Base-by-base conservation (phyloP, 2,888 invertebrate genomes). In the Cybosia mesomella region DNA sequence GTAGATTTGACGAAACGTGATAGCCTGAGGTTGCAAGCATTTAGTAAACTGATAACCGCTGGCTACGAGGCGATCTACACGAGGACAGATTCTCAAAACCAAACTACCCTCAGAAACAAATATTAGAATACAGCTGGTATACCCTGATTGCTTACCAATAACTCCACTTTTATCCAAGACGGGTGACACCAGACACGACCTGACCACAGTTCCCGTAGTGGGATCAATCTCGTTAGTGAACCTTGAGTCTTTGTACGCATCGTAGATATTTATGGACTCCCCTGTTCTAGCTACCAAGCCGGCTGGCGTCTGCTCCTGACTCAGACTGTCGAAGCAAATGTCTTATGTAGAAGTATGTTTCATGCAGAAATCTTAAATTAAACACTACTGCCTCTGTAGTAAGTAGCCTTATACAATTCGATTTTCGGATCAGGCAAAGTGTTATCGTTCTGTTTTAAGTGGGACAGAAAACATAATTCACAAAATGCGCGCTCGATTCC, bases 151-250 rank as follows among this genome's bases (percentile, higher is more conserved):
- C 66, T 85, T 77, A 95, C 96, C 96, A 75, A 96, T 92, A 68
- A 95, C 92, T 39, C 92, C 91, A 9, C 89, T 86, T 63, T 95
- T 94, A 61, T 95, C 95, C 68, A 87, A 74, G 58, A 96, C 95
- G 0, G 96, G 96, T 66, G 95, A 91, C 21, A 95, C 95, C 5
- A 96, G 81, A 43, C 96, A 93, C 0, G 96, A 94, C 65, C 96
- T 89, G 0, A 95, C 95, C 1, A 96, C 95, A 22, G 94, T 94
- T 2, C 96, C 96, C 0, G 95, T 95, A 34, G 93, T 93, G 7
- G 93, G 91, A 75, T 96, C 96, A 18, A 95, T 89, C 67, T 96
- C 95, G 62, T 92, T 95, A 36, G 85, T 75, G 80, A 96, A 96
- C 22, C 96, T 89, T 0, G 91, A 81, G 85, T 96, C 96, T 60